Percentiles rank a stretch among this genome's conserved stretches.
These are phyloP conservation scores for Orcinus orca DNA, from an alignment of 2,113 vertebrate species.

Conservation along the genomic window DNA sequence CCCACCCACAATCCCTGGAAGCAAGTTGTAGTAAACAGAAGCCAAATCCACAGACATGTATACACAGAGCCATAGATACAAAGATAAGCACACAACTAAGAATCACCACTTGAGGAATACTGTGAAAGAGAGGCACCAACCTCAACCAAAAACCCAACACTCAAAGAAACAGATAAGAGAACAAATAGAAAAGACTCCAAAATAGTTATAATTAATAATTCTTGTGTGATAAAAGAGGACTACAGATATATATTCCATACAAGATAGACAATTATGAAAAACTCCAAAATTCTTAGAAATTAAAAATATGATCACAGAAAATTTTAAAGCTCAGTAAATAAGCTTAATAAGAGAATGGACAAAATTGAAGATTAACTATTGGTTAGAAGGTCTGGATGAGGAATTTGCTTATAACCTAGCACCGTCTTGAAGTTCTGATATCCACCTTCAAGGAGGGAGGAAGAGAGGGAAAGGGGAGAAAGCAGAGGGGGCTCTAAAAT, in stretches of 20 bases:
- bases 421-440: neutral
- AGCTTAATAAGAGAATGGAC: neutral
- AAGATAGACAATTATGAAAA: neutral
- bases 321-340: neutral
- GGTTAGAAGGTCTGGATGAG: neutral
- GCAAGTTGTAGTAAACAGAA: neutral
- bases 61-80: neutral
- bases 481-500: neutral
- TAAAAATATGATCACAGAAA: neutral
- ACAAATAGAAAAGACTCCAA: neutral
- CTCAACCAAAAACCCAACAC: neutral
- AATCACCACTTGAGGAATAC: neutral
- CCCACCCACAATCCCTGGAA: neutral
- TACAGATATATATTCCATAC: neutral
- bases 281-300: neutral
- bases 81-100: neutral
- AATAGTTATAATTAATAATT: neutral
- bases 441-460: neutral
- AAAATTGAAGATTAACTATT: neutral
- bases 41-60: neutral
- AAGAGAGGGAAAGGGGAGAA: no score
- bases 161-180: neutral
- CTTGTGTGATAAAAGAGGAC: neutral
- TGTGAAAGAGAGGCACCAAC: neutral
- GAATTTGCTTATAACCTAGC: neutral